A percentile compares a stretch with the other conserved stretches of the same genome.
phyloP scores from a whole-genome alignment of 1,140 invertebrate genomes.

The Diachasmimorpha longicaudata region DNA sequence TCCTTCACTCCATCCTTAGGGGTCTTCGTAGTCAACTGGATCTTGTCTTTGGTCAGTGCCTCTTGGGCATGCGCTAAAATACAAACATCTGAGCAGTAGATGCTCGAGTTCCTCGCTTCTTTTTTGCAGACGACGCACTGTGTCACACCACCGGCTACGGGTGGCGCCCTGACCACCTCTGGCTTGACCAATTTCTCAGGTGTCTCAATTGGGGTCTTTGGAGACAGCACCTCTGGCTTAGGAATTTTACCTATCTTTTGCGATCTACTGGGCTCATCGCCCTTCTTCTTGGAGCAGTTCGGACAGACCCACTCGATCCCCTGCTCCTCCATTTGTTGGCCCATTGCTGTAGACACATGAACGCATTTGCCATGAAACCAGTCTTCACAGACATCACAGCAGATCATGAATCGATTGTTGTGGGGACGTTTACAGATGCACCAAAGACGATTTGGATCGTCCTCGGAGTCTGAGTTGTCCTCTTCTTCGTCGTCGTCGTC shows the following conservation, averaged over 20 bases:
- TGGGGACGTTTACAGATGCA: conserved; percentile 95
- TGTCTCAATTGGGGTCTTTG: not conserved
- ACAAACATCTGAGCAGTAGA: conserved; percentile 89
- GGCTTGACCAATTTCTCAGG: not conserved
- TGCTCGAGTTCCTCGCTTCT: conserved; percentile 70
- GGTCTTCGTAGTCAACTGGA: conserved; percentile 46
- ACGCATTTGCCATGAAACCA: conserved; percentile 98
- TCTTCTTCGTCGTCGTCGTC: conserved; percentile 60
- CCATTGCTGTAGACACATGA: conserved; percentile 88
- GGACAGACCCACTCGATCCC: conserved; percentile 92
- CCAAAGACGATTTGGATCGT: conserved; percentile 94
- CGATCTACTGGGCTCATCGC: conserved; percentile 40
- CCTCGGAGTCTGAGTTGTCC: conserved; percentile 76
- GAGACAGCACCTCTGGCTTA: not conserved
- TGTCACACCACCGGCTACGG: conserved; percentile 67
- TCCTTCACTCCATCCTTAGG: conserved; percentile 37
- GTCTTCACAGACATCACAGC: conserved; percentile 94
- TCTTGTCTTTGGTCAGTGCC: conserved; percentile 65
- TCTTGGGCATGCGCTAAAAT: conserved; percentile 84
- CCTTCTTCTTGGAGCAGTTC: conserved; percentile 76
- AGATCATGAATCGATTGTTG: conserved; percentile 97
- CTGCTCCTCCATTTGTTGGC: conserved; percentile 86
- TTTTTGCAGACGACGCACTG: conserved; percentile 79
- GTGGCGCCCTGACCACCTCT: conserved; percentile 67
- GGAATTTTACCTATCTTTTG: conserved; percentile 24